phyloP scores from a whole-genome alignment of 2,797 vertebrate species.

The Oryzias sinensis region DNA sequence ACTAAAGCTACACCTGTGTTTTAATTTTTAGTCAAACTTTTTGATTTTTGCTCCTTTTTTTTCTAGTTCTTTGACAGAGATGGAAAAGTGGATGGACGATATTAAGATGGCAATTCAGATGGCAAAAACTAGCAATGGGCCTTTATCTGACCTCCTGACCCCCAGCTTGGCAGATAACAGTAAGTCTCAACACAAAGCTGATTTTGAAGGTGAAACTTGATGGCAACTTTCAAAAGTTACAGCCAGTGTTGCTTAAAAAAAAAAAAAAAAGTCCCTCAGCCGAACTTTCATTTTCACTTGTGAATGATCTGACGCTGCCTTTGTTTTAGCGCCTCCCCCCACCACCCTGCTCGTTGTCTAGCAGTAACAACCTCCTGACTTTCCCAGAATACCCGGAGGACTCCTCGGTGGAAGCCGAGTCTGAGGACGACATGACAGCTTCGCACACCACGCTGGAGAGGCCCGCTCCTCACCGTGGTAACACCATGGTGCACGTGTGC shows the following conservation, averaged over 20 bases:
- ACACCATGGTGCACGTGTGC: constrained; percentile 98
- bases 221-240: background rate
- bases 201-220: background rate
- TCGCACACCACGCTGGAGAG: constrained; percentile 87
- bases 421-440: constrained; percentile 90
- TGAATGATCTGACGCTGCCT: constrained; percentile 51
- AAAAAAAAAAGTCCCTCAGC: background rate
- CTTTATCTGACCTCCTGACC: constrained; percentile 81
- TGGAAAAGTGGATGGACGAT: constrained; percentile 97
- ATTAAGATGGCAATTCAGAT: constrained; percentile 89
- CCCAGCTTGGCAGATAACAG: constrained; percentile 86
- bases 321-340: constrained; percentile 50
- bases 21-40: constrained; percentile 5
- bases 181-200: constrained; percentile 57
- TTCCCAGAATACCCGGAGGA: constrained; percentile 91
- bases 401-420: constrained; percentile 88
- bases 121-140: constrained; percentile 86
- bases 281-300: constrained; percentile 12
- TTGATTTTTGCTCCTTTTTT: constrained; percentile 14
- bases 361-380: constrained; percentile 74
- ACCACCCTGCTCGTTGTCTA: constrained; percentile 39
- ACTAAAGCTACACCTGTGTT: too few species aligned
- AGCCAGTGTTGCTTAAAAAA: background rate
- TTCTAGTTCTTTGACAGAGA: constrained; percentile 84
- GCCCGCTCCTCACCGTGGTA: constrained; percentile 91